These are phyloP conservation scores for Melanogrammus aeglefinus DNA, from an alignment of 2,797 vertebrate genomes.

Conservation along the genomic window DNA sequence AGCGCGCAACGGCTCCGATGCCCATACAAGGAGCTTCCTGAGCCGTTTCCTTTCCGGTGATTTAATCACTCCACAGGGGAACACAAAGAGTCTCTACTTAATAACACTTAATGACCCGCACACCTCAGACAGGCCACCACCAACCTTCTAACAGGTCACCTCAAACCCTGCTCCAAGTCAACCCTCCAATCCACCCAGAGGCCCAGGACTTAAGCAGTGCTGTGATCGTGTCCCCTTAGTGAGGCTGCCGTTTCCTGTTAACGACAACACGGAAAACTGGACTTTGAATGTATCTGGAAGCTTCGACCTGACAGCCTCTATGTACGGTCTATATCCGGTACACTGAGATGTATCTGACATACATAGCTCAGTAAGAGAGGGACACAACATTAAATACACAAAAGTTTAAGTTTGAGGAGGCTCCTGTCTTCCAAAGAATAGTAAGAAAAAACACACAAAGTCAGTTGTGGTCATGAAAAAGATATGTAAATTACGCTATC, in stretches of 20 bases:
- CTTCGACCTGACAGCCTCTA: too few species aligned
- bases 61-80: slow-evolving; percentile 13
- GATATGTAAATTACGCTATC: slow-evolving; percentile 55
- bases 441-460: slow-evolving; percentile 3
- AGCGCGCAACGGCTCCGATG: slow-evolving; percentile 8
- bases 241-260: not conserved
- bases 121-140: too few species aligned
- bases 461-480: slow-evolving; percentile 51
- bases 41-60: not conserved
- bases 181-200: not conserved
- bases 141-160: too few species aligned
- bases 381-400: not conserved
- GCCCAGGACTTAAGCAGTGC: not conserved
- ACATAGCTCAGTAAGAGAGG: not conserved
- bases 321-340: too few species aligned
- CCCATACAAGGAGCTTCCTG: not conserved
- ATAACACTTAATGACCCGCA: not conserved
- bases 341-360: not conserved
- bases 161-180: too few species aligned
- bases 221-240: not conserved
- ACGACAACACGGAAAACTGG: not conserved
- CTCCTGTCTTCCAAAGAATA: not conserved
- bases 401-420: not conserved
- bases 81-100: slow-evolving; percentile 20
- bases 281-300: not conserved